phyloP scores from a whole-genome alignment of 1,140 invertebrate genomes.

The Bombus confusus region DNA sequence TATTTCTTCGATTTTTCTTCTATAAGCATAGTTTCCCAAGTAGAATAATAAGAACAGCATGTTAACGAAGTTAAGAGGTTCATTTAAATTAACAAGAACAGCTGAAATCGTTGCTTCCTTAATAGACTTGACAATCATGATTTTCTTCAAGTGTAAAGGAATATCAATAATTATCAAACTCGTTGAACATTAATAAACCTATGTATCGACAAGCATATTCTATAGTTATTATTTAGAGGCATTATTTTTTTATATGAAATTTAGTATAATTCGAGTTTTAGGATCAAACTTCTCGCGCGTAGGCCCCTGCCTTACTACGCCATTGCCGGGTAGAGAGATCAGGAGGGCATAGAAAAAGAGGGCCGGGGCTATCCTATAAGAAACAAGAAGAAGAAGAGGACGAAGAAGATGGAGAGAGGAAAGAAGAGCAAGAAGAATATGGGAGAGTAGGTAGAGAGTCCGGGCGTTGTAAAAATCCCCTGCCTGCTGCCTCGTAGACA shows the following conservation, averaged over 20 bases:
- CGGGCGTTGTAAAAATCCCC: conserved; percentile 73
- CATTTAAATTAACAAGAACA: background rate
- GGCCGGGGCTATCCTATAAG: conserved; percentile 58
- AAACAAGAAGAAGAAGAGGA: conserved; percentile 63
- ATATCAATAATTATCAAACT: background rate
- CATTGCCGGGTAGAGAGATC: conserved; percentile 67
- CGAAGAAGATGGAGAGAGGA: conserved; percentile 49
- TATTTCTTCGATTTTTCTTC: background rate
- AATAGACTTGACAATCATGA: background rate
- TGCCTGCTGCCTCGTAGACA: conserved; percentile 72
- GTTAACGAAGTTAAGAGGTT: background rate
- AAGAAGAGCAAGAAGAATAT: conserved; percentile 58
- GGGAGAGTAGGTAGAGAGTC: conserved; percentile 67
- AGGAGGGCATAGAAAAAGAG: conserved; percentile 65
- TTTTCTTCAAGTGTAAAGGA: background rate
- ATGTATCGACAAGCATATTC: background rate
- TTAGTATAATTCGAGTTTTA: conserved; percentile 6
- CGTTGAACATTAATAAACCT: background rate
- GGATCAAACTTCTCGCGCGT: conserved; percentile 33
- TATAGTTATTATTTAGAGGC: background rate
- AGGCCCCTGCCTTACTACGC: conserved; percentile 61
- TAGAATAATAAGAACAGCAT: background rate
- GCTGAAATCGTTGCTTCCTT: background rate
- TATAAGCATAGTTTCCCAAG: background rate
- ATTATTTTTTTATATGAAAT: background rate